Base-by-base conservation (phyloP, 2,797 vertebrate species). In the Huso huso region DNA sequence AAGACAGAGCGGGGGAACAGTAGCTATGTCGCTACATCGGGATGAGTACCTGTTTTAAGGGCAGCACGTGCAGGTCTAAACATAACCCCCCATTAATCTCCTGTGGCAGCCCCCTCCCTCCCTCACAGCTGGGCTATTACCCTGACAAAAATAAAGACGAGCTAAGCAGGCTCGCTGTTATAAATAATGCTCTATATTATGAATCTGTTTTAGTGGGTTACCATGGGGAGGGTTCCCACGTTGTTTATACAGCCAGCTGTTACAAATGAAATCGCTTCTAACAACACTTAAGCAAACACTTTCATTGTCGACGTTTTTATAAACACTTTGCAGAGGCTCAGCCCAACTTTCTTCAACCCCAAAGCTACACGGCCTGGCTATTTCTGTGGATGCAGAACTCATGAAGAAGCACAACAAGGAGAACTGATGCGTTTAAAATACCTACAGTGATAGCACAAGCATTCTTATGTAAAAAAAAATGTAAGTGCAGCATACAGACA, bases 151-250 rank as follows among this genome's bases (percentile, higher is more conserved):
- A 71, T 73, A 79, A 66, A 69, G 68, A 58, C 49, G 10, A 49
- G 66, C 63, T 72, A 59, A 73, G 74, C 76, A 61, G 73, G 72
- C 78, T 76, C 78, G 77, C 64, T 79, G 87, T 87, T 93, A 91
- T 92, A 93, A 94, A 93, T 92, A 91, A 85, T 82, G 68, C 69
- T 77, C 84, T 70, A 82, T 85, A 83, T 76, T 86, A 86, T 79
- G 79, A 87, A 82, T 84, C 83, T 94, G 90, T 94, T 94, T 94
- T 89, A 79, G 72, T 78, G 62, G 60, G 89, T 95, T 84, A 83
- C 91, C 90, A 93, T 93, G 91, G 92, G 68, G 83, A 87, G 82
- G 81, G 77, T 87, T 76, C 74, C 78, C 84, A 78, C 82, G 79
- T 79, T 91, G 91, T 91, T 91, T 91, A 90, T 80, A 89, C 81